Evolutionary conservation across 1,140 invertebrate genomes (phyloP).

Genomic region (Solenopsis fugax): DNA sequence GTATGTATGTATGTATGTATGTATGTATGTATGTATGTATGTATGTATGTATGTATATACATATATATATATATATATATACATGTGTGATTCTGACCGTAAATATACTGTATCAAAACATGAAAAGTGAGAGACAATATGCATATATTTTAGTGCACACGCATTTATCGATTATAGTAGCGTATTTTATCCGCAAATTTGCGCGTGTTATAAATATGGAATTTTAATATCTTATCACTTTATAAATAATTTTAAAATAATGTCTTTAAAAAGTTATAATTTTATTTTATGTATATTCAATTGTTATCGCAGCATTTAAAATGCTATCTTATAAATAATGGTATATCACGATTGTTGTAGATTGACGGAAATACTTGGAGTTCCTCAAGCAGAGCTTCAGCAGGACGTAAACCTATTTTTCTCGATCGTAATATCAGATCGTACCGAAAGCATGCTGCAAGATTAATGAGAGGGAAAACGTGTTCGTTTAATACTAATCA

Average conservation of each 20-base stretch:
- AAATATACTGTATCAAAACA: not conserved
- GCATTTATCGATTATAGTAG: not conserved
- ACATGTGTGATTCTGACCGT: not conserved
- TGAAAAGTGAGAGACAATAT: not conserved
- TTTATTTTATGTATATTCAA: constrained; percentile 2
- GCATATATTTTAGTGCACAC: not conserved
- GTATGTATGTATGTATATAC: too few species aligned
- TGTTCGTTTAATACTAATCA: constrained; percentile 70
- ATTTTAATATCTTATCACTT: not conserved
- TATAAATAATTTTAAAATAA: not conserved
- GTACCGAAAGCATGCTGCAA: constrained; percentile 84
- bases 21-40: too few species aligned
- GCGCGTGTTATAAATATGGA: too few species aligned
- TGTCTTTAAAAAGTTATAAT: constrained; percentile 18
- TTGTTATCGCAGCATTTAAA: not conserved
- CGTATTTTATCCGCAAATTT: not conserved
- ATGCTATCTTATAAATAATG: constrained; percentile 55
- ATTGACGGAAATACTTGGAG: constrained; percentile 85
- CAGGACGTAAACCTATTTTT: constrained; percentile 89
- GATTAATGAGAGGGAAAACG: constrained; percentile 75
- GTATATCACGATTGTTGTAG: constrained; percentile 82
- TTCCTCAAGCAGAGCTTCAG: constrained; percentile 81
- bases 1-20: too few species aligned
- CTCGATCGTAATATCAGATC: constrained; percentile 88
- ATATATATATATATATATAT: too few species aligned